These are phyloP conservation scores for Drosophila mayri DNA, from an alignment of 1,140 invertebrate species.

Conservation along the genomic window DNA sequence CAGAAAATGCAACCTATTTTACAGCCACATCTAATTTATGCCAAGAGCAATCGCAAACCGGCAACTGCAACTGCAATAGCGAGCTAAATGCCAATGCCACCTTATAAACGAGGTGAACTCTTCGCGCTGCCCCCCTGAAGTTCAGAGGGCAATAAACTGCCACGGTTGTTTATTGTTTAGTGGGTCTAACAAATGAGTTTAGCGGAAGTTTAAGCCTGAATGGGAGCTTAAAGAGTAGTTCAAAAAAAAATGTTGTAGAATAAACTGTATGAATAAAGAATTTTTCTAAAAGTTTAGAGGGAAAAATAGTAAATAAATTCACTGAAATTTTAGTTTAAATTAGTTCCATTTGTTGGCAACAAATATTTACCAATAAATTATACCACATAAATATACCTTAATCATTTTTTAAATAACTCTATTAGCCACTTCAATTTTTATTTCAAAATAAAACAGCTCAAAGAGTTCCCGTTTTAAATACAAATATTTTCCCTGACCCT, in stretches of 20 bases:
- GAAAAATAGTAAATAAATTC: background rate
- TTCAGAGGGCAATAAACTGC: slow-evolving; percentile 78
- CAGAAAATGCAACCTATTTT: slow-evolving; percentile 64
- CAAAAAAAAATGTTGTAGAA: background rate
- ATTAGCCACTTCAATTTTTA: background rate
- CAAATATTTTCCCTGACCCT: background rate
- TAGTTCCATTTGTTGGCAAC: background rate
- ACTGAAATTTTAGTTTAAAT: background rate
- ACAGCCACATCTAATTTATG: slow-evolving; percentile 71
- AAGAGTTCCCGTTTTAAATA: background rate
- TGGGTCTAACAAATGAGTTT: slow-evolving; percentile 27
- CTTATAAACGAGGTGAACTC: slow-evolving; percentile 64
- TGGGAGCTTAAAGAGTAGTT: slow-evolving; percentile 1
- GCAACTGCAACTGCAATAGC: slow-evolving; percentile 10
- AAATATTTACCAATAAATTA: background rate
- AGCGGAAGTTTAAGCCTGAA: slow-evolving; percentile 16
- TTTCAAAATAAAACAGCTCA: background rate
- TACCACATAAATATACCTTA: background rate
- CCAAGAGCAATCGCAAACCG: slow-evolving; percentile 65
- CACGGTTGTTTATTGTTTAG: slow-evolving; percentile 34
- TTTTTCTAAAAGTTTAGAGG: background rate
- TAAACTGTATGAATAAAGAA: background rate
- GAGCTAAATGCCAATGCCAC: slow-evolving; percentile 50
- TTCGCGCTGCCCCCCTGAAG: slow-evolving; percentile 38
- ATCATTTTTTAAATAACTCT: background rate